Evolutionary conservation across 2,113 vertebrate genomes (phyloP), one percentile per base, ranked within the genome.

Genomic region (Carassius carassius): DNA sequence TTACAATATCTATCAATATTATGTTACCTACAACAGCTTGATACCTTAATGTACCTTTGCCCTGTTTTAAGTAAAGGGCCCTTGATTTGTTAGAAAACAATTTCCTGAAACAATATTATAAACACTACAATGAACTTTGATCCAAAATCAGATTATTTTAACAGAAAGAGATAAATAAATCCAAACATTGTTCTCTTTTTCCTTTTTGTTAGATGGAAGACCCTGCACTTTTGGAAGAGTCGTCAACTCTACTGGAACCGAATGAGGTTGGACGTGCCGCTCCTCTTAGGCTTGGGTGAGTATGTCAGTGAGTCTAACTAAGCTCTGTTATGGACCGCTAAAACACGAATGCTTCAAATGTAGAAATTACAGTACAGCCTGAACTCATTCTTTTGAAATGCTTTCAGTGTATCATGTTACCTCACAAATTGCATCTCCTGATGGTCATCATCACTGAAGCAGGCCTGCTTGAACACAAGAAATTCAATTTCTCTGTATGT

Each of bases 141-240:
- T 23, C 13, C n/a, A n/a, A 44, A 72, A 72, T 58, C 17, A 23
- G 13, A 78, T 41, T 1, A 12, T 49, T 47, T 79, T 17, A 47
- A 80, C 11, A 23, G 56, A 1, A n/a, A 10, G 35, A 79, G 37
- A 79, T 25, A 0, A 80, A 25, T 14, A 23, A 74, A 23, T 74
- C 3, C 11, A 76, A 32, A 0, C 19, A 32, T 29, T 25, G 25
- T 54, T 32, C 37, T 82, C 9, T 95, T 91, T 95, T 21, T 5
- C 3, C 69, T 92, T 95, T 96, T 87, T 96, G 92, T 62, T 95
- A 99, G 98, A 99, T 99, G 98, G 98, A 98, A 94, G 98, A 99
- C 95, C 98, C 98, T 90, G 96, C 97, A 88, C 93, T 99, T 92
- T 91, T 99, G 94, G 97, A 99, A 91, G 98, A 99, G 84, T 97